phyloP scores from a whole-genome alignment of 2,888 invertebrate genomes.

The Heteromurus nitidus region DNA sequence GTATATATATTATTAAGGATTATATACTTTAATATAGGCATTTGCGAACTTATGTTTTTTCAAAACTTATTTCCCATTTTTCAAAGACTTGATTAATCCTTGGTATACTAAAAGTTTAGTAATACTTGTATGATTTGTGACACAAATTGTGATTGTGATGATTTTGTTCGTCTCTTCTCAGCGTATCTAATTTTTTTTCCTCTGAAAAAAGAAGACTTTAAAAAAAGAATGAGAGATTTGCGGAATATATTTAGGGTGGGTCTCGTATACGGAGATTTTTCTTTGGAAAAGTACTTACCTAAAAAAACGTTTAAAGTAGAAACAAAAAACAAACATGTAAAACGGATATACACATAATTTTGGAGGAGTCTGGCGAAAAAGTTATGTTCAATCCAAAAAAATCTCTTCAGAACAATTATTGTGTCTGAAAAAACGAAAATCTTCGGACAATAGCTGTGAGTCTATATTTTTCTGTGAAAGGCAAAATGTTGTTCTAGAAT shows the following conservation, averaged over 20 bases:
- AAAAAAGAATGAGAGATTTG: not conserved
- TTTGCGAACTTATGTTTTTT: not conserved
- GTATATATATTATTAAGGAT: too few relatives aligned
- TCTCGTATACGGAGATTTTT: not conserved
- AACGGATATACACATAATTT: not conserved
- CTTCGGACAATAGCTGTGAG: constrained; percentile 1
- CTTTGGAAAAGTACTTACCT: too few relatives aligned
- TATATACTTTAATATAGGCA: too few relatives aligned
- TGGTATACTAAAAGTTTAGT: not conserved
- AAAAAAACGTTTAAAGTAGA: too few relatives aligned
- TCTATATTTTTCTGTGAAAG: constrained; percentile 23
- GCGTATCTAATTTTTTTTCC: too few relatives aligned
- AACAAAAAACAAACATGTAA: not conserved
- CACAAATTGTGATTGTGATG: not conserved
- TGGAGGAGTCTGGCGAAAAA: not conserved
- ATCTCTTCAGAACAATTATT: not conserved
- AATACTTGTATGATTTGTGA: not conserved
- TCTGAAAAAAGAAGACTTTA: not conserved
- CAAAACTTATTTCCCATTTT: not conserved
- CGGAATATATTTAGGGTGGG: too few relatives aligned
- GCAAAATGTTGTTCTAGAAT: not conserved
- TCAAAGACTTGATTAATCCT: constrained; percentile 18
- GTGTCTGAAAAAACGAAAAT: constrained; percentile 9
- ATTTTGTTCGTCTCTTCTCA: too few relatives aligned
- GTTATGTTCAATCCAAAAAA: not conserved